Evolutionary conservation across 2,888 invertebrate genomes (phyloP).

Genomic region (Geotrupes spiniger): DNA sequence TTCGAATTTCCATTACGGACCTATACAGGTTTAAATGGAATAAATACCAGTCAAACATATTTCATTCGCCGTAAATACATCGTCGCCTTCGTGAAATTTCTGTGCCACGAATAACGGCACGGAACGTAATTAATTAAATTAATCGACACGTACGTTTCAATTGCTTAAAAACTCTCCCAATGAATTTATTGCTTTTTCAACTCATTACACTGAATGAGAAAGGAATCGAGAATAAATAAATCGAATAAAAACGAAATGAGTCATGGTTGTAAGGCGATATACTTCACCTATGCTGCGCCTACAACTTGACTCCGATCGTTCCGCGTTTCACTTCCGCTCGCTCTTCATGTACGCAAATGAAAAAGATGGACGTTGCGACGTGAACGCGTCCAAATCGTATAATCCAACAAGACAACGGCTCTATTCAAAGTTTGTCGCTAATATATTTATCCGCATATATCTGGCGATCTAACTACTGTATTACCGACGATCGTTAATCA

Average conservation of each 20-base stretch:
- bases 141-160: constrained; percentile 20
- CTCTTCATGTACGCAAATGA: not conserved
- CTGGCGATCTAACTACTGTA: constrained; percentile 42
- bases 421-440: constrained; percentile 45
- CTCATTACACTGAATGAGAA: constrained; percentile 8
- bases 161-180: constrained; percentile 13
- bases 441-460: constrained; percentile 41
- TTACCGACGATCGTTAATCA: constrained; percentile 40
- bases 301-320: constrained; percentile 9
- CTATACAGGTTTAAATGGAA: too few relatives aligned
- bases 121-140: constrained; percentile 10
- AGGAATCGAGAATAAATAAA: constrained; percentile 2
- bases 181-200: constrained; percentile 12
- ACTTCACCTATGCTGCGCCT: constrained; percentile 17
- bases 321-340: not conserved
- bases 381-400: constrained; percentile 4
- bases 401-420: constrained; percentile 40
- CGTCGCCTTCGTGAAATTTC: too few relatives aligned
- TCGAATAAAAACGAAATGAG: constrained; percentile 11
- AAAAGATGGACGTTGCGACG: not conserved
- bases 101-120: too few relatives aligned
- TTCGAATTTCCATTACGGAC: too few relatives aligned
- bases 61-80: too few relatives aligned
- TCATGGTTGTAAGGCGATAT: constrained; percentile 14
- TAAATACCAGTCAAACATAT: too few relatives aligned